Percentiles rank a stretch among this genome's conserved stretches.
These are phyloP conservation scores for Anhinga anhinga DNA, from an alignment of 2,113 vertebrate species.

Conservation along the genomic window DNA sequence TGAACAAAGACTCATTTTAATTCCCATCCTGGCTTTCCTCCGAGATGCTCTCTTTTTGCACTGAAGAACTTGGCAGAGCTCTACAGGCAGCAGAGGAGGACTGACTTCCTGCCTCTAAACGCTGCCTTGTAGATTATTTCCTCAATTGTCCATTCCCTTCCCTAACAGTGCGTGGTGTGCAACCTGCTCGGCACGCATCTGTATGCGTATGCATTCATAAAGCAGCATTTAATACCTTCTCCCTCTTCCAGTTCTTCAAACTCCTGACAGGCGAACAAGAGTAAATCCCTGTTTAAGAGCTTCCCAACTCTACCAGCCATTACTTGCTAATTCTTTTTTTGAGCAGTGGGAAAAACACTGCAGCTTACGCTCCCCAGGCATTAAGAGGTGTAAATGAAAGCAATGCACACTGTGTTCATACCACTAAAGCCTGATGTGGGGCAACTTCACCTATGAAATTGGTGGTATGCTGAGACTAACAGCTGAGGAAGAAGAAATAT, in stretches of 20 bases:
- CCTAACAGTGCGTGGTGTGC: background rate
- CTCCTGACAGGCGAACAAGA: background rate
- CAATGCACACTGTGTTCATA: fast-evolving
- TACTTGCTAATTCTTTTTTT: background rate
- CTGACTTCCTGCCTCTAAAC: background rate
- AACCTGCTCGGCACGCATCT: background rate
- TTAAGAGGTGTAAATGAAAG: background rate
- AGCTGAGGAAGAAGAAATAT: background rate
- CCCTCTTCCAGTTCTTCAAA: background rate
- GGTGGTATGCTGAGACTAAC: background rate
- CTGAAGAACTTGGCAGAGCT: background rate
- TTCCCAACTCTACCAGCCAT: background rate
- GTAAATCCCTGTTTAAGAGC: background rate
- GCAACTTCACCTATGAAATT: background rate
- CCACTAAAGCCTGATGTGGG: background rate
- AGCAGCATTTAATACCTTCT: background rate
- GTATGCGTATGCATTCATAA: fast-evolving
- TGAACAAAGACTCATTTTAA: constrained; percentile 1
- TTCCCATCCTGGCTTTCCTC: constrained; percentile 6
- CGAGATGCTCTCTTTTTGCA: background rate
- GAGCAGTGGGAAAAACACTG: background rate
- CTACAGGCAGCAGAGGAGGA: background rate
- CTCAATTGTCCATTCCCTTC: background rate
- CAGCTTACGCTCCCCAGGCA: background rate
- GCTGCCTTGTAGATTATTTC: background rate